Percentiles rank a stretch among this genome's conserved stretches.
Conservation (phyloP, 2,113 vertebrate genomes). For the Paralichthys olivaceus region DNA sequence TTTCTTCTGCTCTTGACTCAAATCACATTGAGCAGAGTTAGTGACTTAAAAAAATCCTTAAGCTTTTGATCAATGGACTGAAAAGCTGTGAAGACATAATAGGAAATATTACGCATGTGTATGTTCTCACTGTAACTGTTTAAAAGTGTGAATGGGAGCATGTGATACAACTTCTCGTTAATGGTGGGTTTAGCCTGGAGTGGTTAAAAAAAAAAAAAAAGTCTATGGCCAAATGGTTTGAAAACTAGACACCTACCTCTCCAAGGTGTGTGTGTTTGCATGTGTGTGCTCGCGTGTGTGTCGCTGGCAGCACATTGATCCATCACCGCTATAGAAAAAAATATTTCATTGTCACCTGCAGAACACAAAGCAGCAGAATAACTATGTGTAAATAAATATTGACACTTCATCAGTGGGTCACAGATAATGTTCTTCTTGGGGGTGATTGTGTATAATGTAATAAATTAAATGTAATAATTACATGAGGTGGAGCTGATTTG, state of each 20-base stretch:
- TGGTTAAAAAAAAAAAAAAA: slow-evolving; percentile 13
- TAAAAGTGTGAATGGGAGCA: slow-evolving; percentile 66
- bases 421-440: slow-evolving; percentile 5
- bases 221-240: slow-evolving; percentile 49
- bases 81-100: slow-evolving; percentile 6
- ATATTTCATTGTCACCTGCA: slow-evolving; percentile 4
- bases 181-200: slow-evolving; percentile 37
- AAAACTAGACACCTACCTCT: slow-evolving; percentile 39
- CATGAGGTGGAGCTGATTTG: slow-evolving; percentile 33
- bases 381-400: slow-evolving; percentile 11
- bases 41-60: slow-evolving; percentile 17
- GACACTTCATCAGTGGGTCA: slow-evolving; percentile 25
- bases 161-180: slow-evolving; percentile 44
- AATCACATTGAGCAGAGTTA: neutral
- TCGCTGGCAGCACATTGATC: slow-evolving; percentile 34
- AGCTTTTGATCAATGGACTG: slow-evolving; percentile 19
- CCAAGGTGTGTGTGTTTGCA: slow-evolving; percentile 24
- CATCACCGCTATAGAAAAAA: slow-evolving; percentile 28
- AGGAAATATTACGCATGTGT: slow-evolving; percentile 36
- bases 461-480: slow-evolving; percentile 35
- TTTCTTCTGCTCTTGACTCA: slow-evolving; percentile 9
- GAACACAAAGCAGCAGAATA: slow-evolving; percentile 2
- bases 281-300: neutral
- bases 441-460: slow-evolving; percentile 14
- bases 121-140: slow-evolving; percentile 46